Percentiles rank a stretch among this genome's conserved stretches.
Evolutionary conservation across 2,888 invertebrate species (phyloP).

Genomic region (Pseudoips prasinana): DNA sequence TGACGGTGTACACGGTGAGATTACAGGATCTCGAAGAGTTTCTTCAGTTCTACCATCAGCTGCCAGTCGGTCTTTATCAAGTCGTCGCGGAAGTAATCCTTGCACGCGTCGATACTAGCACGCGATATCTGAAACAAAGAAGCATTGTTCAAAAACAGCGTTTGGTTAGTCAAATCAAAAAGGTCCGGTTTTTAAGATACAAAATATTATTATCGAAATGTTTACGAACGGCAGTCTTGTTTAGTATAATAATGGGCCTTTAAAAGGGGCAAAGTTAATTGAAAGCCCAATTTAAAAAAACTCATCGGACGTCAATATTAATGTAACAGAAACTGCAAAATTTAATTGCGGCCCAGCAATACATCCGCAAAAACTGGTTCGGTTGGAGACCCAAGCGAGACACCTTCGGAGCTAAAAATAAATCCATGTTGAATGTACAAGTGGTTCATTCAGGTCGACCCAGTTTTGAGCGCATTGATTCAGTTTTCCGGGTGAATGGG

Average conservation of each 20-base stretch:
- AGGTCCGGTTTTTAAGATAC: too few relatives aligned
- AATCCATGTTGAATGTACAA: slow-evolving; percentile 60
- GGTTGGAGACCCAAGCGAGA: slow-evolving; percentile 42
- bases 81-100: slow-evolving; percentile 99
- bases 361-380: slow-evolving; percentile 57
- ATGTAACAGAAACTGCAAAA: slow-evolving; percentile 30
- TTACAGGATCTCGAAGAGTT: slow-evolving; percentile 96
- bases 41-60: slow-evolving; percentile 98
- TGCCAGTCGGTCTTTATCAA: slow-evolving; percentile 98
- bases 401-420: slow-evolving; percentile 64
- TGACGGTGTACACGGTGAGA: slow-evolving; percentile 38
- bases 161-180: not conserved
- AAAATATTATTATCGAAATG: not conserved
- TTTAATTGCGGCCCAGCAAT: slow-evolving; percentile 47
- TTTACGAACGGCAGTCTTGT: too few relatives aligned
- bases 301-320: too few relatives aligned
- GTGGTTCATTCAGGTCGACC: slow-evolving; percentile 73
- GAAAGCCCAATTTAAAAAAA: too few relatives aligned
- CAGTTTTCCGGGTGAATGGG: slow-evolving; percentile 70
- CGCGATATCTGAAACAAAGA: slow-evolving; percentile 91
- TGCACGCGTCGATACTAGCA: slow-evolving; percentile 99
- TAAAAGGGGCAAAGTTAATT: too few relatives aligned
- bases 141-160: slow-evolving; percentile 3
- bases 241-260: slow-evolving; percentile 13
- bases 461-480: slow-evolving; percentile 72